These are phyloP conservation scores for Teleopsis dalmanni DNA, from an alignment of 1,140 invertebrate species.

Conservation along the genomic window DNA sequence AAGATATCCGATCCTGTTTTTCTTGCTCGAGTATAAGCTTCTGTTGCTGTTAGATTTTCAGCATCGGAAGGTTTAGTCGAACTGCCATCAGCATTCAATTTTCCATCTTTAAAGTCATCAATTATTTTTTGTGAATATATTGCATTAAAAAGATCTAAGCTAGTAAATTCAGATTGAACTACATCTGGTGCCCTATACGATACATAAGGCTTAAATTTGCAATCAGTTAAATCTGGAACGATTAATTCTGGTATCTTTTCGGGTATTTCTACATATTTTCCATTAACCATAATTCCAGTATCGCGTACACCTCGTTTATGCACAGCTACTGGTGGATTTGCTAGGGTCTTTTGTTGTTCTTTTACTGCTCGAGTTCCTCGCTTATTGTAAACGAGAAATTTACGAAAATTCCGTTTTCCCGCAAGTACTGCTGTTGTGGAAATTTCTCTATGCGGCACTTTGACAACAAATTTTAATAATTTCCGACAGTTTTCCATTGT, in stretches of 20 bases:
- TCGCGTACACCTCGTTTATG: conserved; percentile 60
- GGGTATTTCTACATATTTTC: conserved; percentile 58
- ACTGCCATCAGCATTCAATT: conserved; percentile 60
- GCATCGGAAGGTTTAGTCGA: conserved; percentile 62
- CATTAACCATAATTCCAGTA: conserved; percentile 51
- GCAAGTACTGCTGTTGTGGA: conserved; percentile 50
- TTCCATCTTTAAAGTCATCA: conserved; percentile 64
- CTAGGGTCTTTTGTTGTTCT: conserved; percentile 45
- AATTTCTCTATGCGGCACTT: conserved; percentile 50
- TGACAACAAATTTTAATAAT: conserved; percentile 17
- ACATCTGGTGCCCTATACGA: conserved; percentile 73
- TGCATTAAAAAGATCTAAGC: conserved; percentile 75
- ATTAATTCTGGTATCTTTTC: conserved; percentile 90
- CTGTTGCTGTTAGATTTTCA: conserved; percentile 62
- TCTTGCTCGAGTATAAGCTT: conserved; percentile 60
- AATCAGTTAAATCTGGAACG: conserved; percentile 78
- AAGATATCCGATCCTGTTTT: conserved; percentile 76
- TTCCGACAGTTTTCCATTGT: conserved; percentile 34
- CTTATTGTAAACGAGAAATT: conserved; percentile 66
- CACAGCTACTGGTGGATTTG: conserved; percentile 54
- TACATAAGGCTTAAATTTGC: conserved; percentile 85
- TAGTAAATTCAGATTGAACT: conserved; percentile 69
- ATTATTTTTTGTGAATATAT: conserved; percentile 75
- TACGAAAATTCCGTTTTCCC: conserved; percentile 72
- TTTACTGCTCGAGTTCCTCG: conserved; percentile 62